Evolutionary conservation across 2,888 invertebrate genomes (phyloP).

Genomic region (Apodemia zela): DNA sequence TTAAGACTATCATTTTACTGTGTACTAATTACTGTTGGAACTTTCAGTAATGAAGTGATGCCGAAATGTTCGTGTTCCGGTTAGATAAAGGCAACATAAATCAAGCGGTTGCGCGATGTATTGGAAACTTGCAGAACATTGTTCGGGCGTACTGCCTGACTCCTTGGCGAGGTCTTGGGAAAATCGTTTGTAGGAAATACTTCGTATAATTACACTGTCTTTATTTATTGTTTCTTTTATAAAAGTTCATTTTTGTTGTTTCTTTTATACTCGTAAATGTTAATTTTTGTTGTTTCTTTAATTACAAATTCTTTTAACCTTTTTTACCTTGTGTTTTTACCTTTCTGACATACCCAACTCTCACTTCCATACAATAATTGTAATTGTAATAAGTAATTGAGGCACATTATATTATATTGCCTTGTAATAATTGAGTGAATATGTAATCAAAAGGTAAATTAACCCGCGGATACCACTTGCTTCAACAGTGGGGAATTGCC

Average conservation of each 20-base stretch:
- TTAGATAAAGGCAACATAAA: slow-evolving; percentile 15
- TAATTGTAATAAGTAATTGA: no score
- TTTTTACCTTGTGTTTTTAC: no score
- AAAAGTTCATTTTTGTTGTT: background rate
- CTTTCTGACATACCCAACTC: no score
- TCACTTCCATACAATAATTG: no score
- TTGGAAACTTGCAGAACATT: slow-evolving; percentile 3
- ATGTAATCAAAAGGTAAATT: no score
- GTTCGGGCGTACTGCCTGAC: background rate
- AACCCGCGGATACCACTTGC: no score
- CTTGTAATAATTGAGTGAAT: no score
- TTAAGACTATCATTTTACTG: background rate
- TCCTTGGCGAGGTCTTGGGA: background rate
- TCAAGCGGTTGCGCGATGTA: slow-evolving; percentile 11
- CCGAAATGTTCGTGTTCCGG: slow-evolving; percentile 8
- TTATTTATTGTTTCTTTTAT: slow-evolving; percentile 2
- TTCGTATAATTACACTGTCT: slow-evolving; percentile 1
- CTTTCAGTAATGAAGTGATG: slow-evolving; percentile 5
- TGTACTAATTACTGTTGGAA: background rate
- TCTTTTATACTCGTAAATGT: background rate
- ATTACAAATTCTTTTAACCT: no score
- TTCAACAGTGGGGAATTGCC: no score
- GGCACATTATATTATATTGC: no score
- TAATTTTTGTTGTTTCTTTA: no score
- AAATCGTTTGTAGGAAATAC: background rate